Conservation (phyloP, 2,797 vertebrate genomes). For the Fringilla coelebs region DNA sequence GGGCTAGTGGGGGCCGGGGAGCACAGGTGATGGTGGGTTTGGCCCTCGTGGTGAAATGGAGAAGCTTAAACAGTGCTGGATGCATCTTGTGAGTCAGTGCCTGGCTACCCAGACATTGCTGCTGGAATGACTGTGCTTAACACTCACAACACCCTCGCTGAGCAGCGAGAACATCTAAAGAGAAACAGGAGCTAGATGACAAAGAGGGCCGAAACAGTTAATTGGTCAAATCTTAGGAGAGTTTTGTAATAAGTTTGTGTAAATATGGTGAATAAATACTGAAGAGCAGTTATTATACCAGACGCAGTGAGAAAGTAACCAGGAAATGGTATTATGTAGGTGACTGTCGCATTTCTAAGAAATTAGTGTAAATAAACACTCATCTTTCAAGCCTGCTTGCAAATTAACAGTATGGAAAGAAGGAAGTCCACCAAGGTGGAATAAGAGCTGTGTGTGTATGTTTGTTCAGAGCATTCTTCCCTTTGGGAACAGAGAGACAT, state of each 20-base stretch:
- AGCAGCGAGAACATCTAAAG: neutral
- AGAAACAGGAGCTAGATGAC: neutral
- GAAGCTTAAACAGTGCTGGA: neutral
- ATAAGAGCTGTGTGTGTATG: neutral
- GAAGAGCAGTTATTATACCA: neutral
- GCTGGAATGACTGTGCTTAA: neutral
- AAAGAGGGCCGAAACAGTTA: neutral
- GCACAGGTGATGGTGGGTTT: neutral
- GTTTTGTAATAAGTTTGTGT: neutral
- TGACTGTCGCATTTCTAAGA: neutral
- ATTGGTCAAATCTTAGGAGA: neutral
- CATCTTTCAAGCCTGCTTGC: neutral
- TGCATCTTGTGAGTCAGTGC: neutral
- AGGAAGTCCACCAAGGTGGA: neutral
- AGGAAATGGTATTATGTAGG: neutral
- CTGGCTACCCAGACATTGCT: neutral
- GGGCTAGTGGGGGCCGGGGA: rapidly evolving
- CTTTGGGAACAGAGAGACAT: neutral
- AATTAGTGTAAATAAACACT: neutral
- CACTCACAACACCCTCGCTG: rapidly evolving
- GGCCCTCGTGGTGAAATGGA: rapidly evolving
- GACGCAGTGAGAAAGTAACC: neutral
- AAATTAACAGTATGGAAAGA: neutral
- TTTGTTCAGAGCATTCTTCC: neutral
- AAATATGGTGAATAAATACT: neutral